These are phyloP conservation scores for Microplitis manilae DNA, from an alignment of 2,888 invertebrate species.

Conservation along the genomic window DNA sequence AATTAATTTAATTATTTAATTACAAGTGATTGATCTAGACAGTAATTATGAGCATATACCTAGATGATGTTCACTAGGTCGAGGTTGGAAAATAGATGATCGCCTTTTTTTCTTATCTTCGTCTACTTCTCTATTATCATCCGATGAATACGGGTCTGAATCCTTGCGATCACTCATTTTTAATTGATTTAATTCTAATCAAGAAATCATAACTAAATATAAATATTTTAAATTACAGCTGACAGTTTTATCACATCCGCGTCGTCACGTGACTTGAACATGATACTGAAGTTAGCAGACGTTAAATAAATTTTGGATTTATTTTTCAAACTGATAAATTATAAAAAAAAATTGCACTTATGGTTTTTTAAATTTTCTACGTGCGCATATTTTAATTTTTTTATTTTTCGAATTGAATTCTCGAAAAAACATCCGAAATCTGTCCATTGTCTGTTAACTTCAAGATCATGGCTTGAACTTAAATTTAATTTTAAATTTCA, in stretches of 20 bases:
- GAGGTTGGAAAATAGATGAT: conserved; percentile 56
- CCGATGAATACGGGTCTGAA: background rate
- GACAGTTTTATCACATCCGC: background rate
- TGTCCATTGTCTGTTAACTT: too few relatives aligned
- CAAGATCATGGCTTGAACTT: too few relatives aligned
- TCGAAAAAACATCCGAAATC: too few relatives aligned
- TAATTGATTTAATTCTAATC: background rate
- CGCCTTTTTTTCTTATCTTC: conserved; percentile 51
- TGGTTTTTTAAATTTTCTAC: too few relatives aligned
- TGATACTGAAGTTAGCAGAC: background rate
- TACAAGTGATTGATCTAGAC: conserved; percentile 3
- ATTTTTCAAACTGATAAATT: too few relatives aligned
- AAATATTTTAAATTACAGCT: background rate
- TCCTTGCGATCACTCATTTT: background rate
- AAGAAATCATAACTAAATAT: background rate
- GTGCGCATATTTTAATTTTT: too few relatives aligned
- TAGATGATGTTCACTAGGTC: conserved; percentile 18
- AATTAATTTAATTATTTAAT: conserved; percentile 14
- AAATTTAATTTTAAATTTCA: too few relatives aligned
- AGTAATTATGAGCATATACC: background rate
- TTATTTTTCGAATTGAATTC: too few relatives aligned
- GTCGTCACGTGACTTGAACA: background rate
- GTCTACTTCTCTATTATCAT: background rate
- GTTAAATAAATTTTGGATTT: too few relatives aligned
- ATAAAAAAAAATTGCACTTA: too few relatives aligned